phyloP scores from a whole-genome alignment of 1,140 invertebrate species.

The Trachymyrmex cornetzi region DNA sequence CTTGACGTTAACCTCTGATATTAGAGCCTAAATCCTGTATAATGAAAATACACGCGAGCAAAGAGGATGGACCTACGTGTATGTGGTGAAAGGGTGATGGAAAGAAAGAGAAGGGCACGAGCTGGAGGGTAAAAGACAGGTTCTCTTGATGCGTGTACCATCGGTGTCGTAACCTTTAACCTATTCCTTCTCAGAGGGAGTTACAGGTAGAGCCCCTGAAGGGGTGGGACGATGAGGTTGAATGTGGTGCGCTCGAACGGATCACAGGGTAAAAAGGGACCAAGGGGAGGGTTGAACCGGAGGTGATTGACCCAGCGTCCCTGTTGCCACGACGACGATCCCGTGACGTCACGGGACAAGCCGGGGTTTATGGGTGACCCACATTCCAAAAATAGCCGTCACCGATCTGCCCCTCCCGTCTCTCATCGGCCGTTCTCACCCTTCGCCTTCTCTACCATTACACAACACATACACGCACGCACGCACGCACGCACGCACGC shows the following conservation, averaged over 20 bases:
- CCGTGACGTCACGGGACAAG: constrained; percentile 85
- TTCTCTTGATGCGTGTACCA: constrained; percentile 38
- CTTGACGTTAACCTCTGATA: constrained; percentile 47
- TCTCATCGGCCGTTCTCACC: constrained; percentile 46
- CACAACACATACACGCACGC: background rate
- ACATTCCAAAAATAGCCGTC: constrained; percentile 82
- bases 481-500: background rate
- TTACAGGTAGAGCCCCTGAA: constrained; percentile 26
- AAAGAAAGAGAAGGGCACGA: background rate
- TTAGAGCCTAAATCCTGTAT: constrained; percentile 45
- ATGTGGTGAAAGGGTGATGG: background rate
- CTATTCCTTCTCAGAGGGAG: constrained; percentile 38
- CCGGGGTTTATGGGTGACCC: constrained; percentile 82
- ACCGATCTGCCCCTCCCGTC: constrained; percentile 71
- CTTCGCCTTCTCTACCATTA: constrained; percentile 55
- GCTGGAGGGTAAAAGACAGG: constrained; percentile 13
- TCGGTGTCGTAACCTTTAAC: constrained; percentile 53
- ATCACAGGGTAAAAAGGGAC: background rate
- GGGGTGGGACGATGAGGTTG: constrained; percentile 21
- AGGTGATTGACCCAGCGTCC: constrained; percentile 80
- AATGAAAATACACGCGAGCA: constrained; percentile 3
- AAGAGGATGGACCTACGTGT: background rate
- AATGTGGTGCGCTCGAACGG: constrained; percentile 43
- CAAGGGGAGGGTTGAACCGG: constrained; percentile 24
- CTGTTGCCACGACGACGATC: constrained; percentile 83